Base-by-base conservation (phyloP, 2,797 vertebrate species). In the Leptatherina wallacei region DNA sequence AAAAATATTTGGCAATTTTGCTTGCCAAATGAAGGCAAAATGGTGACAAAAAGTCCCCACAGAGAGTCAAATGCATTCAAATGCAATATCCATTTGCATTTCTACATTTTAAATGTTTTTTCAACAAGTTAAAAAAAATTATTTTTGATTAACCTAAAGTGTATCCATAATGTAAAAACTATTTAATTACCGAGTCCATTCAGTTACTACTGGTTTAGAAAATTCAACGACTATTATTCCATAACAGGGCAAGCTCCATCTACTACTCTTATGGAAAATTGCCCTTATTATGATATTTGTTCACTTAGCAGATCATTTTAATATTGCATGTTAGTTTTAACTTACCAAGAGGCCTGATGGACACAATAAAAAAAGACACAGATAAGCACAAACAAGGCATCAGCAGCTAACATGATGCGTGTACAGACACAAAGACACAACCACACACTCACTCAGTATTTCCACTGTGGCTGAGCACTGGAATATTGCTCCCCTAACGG, bases 401-500 rank as follows among this genome's bases (percentile, higher is more conserved):
- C 80, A 81, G 58, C 61, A 61, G 56, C 63, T 64, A 49, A 80
- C 66, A 62, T 82, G 88, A 87, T 75, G 71, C 73, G 65, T 54
- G 68, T 66, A 65, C 66, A 73, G 61, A 73, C 47, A 76, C 67
- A 88, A 65, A 69, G 54, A 65, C 76, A 82, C 80, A 69, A 77
- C 70, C 82, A 78, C 40, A 5, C 80, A 77, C 86, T 84, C 61
- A 77, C 77, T 77, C 81, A 84, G 82, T 88, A 65, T 91, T 92
- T 91, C 88, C 88, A 86, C 78, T 77, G 86, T 52, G 86, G 74
- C 83, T 86, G 68, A 87, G 79, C 56, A 55, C 75, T 82, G 84
- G 74, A 86, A 82, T 89, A 90, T 85, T 65, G 72, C 72, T 91
- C 86, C 88, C 88, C 74, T 71, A 83, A 85, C 71, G 56, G 60